Conservation (phyloP, 2,113 vertebrate species). For the Ahaetulla prasina region DNA sequence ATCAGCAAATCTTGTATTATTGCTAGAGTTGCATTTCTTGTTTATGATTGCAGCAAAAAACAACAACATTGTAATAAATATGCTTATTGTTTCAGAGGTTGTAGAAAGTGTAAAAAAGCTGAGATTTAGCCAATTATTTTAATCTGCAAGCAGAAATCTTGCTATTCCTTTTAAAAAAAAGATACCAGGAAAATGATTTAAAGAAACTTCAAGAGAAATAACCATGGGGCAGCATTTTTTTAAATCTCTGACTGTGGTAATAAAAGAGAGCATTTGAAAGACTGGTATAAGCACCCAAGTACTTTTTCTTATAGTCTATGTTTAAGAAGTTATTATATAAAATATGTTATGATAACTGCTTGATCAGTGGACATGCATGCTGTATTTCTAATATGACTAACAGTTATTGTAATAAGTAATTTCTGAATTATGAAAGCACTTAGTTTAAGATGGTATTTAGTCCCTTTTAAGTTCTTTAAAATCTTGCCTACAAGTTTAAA, state of each 20-base stretch:
- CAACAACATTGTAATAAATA: neutral
- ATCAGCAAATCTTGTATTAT: neutral
- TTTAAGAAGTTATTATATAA: neutral
- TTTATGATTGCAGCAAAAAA: neutral
- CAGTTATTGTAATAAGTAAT: neutral
- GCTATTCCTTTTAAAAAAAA: neutral
- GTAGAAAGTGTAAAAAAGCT: neutral
- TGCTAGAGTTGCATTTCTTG: neutral
- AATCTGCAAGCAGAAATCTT: neutral
- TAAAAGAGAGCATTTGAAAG: neutral
- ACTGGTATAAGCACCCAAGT: neutral
- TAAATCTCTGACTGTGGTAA: neutral
- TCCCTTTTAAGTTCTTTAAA: neutral
- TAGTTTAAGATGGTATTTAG: neutral
- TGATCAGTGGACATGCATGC: neutral
- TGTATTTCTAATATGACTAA: neutral
- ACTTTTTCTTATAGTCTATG: neutral
- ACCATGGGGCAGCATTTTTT: neutral
- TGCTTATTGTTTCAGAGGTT: neutral
- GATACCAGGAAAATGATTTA: neutral
- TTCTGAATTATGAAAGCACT: neutral
- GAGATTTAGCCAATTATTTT: neutral
- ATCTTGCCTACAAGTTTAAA: neutral
- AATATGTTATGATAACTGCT: neutral
- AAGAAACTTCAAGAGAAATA: neutral